Conservation (phyloP, 1,140 invertebrate species). For the Anthonomus grandis region DNA sequence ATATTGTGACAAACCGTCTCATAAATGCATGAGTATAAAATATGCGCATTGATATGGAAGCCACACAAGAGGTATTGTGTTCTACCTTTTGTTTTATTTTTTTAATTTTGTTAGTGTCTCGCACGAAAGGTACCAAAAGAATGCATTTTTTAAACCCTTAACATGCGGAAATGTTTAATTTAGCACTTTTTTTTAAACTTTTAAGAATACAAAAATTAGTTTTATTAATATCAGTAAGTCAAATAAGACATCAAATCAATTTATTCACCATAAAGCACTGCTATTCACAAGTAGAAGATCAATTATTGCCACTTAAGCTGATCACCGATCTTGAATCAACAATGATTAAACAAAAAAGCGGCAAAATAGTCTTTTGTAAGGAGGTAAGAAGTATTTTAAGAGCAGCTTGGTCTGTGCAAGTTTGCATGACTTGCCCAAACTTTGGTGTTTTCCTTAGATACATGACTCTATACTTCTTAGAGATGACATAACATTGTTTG, state of each 20-base stretch:
- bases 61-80: conserved; percentile 16
- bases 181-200: not conserved
- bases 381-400: conserved; percentile 6
- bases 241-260: conserved; percentile 2
- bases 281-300: conserved; percentile 5
- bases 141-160: too few relatives aligned
- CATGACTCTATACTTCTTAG: conserved; percentile 24
- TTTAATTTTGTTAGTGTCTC: too few relatives aligned
- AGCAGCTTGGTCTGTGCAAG: conserved; percentile 11
- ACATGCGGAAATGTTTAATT: too few relatives aligned
- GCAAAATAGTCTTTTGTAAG: conserved; percentile 17
- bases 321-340: conserved; percentile 19
- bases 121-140: too few relatives aligned
- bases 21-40: conserved; percentile 20
- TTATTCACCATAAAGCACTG: conserved; percentile 1
- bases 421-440: conserved; percentile 20
- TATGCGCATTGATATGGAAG: conserved; percentile 22
- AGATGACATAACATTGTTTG: conserved; percentile 25
- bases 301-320: conserved; percentile 19
- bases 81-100: too few relatives aligned
- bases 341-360: conserved; percentile 20
- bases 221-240: too few relatives aligned
- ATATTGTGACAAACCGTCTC: conserved; percentile 25
- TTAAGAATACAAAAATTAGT: not conserved
- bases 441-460: conserved; percentile 20